Conservation (phyloP, 1,140 invertebrate genomes). For the Pygmarrhopalites habei region DNA sequence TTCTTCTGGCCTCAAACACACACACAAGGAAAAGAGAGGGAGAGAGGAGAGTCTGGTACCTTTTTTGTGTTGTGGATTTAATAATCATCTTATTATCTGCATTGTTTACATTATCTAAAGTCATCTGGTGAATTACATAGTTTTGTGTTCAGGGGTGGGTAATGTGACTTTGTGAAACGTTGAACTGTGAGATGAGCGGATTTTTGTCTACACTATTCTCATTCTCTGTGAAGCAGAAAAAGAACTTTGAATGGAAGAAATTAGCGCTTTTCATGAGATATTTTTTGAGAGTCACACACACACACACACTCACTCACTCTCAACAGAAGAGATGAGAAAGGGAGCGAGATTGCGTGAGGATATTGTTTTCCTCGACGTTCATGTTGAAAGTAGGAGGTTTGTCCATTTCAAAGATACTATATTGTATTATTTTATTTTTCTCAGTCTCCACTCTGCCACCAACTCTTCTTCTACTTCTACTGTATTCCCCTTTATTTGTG, state of each 20-base stretch:
- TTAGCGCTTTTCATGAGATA: conserved; percentile 26
- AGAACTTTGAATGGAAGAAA: conserved; percentile 24
- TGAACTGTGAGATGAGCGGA: conserved; percentile 5
- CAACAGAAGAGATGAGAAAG: background rate
- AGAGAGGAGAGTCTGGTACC: too few relatives aligned
- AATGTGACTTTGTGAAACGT: conserved; percentile 5
- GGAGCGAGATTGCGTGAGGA: conserved; percentile 17
- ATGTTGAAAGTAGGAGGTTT: conserved; percentile 4
- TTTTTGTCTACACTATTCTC: conserved; percentile 10
- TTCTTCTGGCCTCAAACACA: too few relatives aligned
- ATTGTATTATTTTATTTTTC: too few relatives aligned
- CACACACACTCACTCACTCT: background rate
- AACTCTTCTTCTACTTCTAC: too few relatives aligned
- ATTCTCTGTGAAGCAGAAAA: conserved; percentile 6
- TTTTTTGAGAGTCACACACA: too few relatives aligned
- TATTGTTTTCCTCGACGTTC: conserved; percentile 22
- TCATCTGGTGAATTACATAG: background rate
- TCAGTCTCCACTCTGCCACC: too few relatives aligned
- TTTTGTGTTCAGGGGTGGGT: background rate
- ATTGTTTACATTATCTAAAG: background rate
- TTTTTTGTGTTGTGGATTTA: background rate
- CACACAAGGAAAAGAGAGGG: too few relatives aligned
- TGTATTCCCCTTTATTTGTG: too few relatives aligned
- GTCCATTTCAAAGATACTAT: too few relatives aligned
- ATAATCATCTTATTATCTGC: conserved; percentile 2